Base-by-base conservation (phyloP, 2,888 invertebrate genomes). In the Drosophila lutescens region DNA sequence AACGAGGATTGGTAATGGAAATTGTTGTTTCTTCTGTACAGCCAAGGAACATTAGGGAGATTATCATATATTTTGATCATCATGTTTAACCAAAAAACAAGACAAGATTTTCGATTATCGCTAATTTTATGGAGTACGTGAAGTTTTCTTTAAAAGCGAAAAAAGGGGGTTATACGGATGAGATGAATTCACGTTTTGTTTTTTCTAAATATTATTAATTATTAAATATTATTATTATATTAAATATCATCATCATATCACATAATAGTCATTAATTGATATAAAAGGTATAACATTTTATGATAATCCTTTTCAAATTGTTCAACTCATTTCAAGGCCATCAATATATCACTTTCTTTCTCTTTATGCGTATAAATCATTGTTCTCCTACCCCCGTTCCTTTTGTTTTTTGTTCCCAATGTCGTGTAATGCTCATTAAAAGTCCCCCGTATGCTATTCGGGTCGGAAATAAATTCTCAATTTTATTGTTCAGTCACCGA, bases 391-490 rank as follows among this genome's bases (percentile, higher is more conserved):
- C n/a, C 12, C 44, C 17, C 12, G 10, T 6, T 4, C 20, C 40
- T 17, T 4, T 15, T 9, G 10, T 9, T 38, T 32, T 30, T 26
- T 13, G 32, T 58, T 51, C 40, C 9, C 5, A n/a, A n/a, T 20
- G 17, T 32, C 41, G 32, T 53, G 20, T 51, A 62, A 41, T 32
- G 61, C 51, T 65, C 46, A 53, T 65, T 65, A 65, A 65, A 51
- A 59, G 26, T 15, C 47, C n/a, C 38, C n/a, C 41, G 26, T 36
- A 12, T 53, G 49, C 55, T 26, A 56, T 60, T 70, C 51, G 70
- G 68, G 68, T 60, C 70, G 68, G 56, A 60, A 60, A 46, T 61
- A 61, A 40, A 53, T 66, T 47, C 51, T 46, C 41, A 59, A 59
- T 60, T 59, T 59, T 49, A 60, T 59, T 70, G 51, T 68, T n/a